phyloP scores from a whole-genome alignment of 2,113 vertebrate genomes.

The Saccopteryx leptura region DNA sequence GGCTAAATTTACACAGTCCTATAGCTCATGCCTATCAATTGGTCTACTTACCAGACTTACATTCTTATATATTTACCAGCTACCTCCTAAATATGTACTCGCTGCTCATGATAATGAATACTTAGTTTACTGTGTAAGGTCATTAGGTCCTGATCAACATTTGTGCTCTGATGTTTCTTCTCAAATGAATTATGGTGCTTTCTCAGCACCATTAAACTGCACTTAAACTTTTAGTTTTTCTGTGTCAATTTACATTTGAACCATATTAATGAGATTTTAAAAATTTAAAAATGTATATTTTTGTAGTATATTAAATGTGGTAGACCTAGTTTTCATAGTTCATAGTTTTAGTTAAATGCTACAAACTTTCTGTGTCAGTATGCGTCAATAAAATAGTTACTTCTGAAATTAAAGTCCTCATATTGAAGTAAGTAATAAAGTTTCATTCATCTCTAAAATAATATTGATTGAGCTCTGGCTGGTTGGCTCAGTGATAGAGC shows the following conservation, averaged over 20 bases:
- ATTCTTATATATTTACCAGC: accelerated
- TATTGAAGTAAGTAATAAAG: not conserved
- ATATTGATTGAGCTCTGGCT: too few relatives aligned
- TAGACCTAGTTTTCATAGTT: not conserved
- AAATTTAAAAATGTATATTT: not conserved
- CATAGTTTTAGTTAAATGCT: not conserved
- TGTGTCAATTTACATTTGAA: not conserved
- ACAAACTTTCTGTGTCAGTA: not conserved
- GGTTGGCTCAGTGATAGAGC: too few relatives aligned
- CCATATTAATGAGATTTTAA: not conserved
- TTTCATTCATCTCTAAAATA: not conserved
- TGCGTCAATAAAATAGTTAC: not conserved
- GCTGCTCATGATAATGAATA: too few relatives aligned
- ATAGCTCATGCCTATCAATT: accelerated
- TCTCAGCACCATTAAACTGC: not conserved
- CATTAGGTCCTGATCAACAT: not conserved
- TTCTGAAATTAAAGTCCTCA: not conserved
- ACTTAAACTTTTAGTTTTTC: not conserved
- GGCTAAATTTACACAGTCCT: not conserved
- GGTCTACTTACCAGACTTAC: accelerated
- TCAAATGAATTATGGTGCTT: not conserved
- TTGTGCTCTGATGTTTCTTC: not conserved
- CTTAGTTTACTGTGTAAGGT: not conserved
- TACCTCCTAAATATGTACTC: not conserved
- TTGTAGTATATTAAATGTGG: not conserved